Percentiles rank a stretch among this genome's conserved stretches.
These are phyloP conservation scores for Phalacrocorax pelagicus DNA, from an alignment of 2,113 vertebrate species.

Conservation along the genomic window DNA sequence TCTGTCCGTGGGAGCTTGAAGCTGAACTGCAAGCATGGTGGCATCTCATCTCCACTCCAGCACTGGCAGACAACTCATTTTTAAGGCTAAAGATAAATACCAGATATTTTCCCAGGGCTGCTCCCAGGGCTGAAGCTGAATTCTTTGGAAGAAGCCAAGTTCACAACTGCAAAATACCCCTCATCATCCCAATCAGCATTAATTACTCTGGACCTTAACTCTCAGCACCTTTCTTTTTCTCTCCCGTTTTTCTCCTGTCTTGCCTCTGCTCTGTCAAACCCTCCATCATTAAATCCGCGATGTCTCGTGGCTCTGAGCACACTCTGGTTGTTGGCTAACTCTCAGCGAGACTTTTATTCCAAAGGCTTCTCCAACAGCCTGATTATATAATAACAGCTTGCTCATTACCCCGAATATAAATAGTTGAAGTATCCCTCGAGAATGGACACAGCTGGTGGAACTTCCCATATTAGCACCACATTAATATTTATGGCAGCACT, in stretches of 20 bases:
- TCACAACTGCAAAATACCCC: neutral
- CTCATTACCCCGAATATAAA: slow-evolving; percentile 70
- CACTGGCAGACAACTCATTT: neutral
- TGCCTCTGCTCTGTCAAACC: neutral
- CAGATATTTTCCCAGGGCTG: neutral
- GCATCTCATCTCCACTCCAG: neutral
- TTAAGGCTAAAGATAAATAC: neutral
- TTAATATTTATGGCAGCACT: slow-evolving; percentile 69
- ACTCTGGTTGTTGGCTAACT: slow-evolving; percentile 23
- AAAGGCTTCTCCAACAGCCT: slow-evolving; percentile 67
- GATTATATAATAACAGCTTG: slow-evolving; percentile 74
- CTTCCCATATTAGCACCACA: slow-evolving; percentile 65
- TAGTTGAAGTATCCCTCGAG: slow-evolving; percentile 68
- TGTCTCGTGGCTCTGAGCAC: neutral
- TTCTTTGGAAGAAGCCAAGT: neutral
- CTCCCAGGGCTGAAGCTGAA: neutral
- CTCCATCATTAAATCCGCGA: neutral
- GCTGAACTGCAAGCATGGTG: fast-evolving
- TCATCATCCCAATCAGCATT: fast-evolving
- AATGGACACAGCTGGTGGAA: slow-evolving; percentile 70
- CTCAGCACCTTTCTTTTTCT: neutral
- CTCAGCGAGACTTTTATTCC: slow-evolving; percentile 42
- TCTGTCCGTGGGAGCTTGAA: neutral
- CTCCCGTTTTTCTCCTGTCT: neutral
- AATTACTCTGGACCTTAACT: neutral